Base-by-base conservation (phyloP, 2,113 vertebrate genomes). In the Mirza zaza region DNA sequence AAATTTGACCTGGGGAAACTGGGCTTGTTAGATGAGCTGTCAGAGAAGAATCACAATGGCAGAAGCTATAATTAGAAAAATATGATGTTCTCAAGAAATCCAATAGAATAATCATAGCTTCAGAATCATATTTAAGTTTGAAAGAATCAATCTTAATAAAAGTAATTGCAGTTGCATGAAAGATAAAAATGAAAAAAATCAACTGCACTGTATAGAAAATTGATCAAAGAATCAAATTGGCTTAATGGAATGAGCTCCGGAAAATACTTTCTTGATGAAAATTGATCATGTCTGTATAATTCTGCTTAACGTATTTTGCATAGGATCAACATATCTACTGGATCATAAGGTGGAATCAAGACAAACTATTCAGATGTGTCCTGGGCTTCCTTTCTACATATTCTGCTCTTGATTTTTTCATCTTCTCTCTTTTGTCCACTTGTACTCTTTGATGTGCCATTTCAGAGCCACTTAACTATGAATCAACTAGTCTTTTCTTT, bases 101-200 rank as follows among this genome's bases (percentile, higher is more conserved):
- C 77, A 61, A 70, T 91, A 89, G 67, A 89, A 93, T 76, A 93
- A 79, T 93, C 68, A 96, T 65, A 88, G 55, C 59, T 95, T 93
- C 45, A 81, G 50, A 90, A 63, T 84, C 95, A 87, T 97, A 97
- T 91, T 84, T 95, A 92, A 95, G 83, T 94, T 97, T n/a, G 67
- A 91, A 97, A 97, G 84, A 94, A 84, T 95, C n/a, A 42, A 81
- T 96, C 71, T 90, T 68, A 95, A 67, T 93, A 79, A 92, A 93
- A 96, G 70, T 55, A 82, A 97, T 97, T 97, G 95, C 34, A 94
- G 89, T 96, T 97, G 93, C 29, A 92, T 95, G 93, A 92, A 92
- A 94, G 36, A 89, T 84, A 94, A 91, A 96, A 97, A 67, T 95
- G 25, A 68, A 80, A 83, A 96, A 94, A 70, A 80, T 39, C 27